Evolutionary conservation across 2,797 vertebrate genomes (phyloP).

Genomic region (Podarcis siculus): DNA sequence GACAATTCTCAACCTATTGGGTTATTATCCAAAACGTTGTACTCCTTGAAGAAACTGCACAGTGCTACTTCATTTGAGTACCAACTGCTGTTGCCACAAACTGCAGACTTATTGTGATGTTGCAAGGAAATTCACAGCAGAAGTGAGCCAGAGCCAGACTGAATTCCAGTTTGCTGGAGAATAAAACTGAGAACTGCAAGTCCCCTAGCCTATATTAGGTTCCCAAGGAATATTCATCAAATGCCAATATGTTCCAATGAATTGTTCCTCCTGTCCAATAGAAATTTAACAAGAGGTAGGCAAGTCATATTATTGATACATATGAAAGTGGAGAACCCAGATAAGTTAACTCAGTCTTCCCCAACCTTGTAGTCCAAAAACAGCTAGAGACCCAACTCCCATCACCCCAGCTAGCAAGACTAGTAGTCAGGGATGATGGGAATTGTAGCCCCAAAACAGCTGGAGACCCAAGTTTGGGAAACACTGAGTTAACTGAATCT

Average conservation of each 20-base stretch:
- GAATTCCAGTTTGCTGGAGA: neutral
- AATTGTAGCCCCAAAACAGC: no score
- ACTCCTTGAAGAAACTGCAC: neutral
- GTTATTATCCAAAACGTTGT: neutral
- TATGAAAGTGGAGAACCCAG: neutral
- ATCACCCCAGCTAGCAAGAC: no score
- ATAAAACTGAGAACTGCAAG: neutral
- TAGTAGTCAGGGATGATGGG: no score
- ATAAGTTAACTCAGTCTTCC: neutral
- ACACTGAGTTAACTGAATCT: neutral
- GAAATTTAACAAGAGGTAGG: neutral
- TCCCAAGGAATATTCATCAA: neutral
- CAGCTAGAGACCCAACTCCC: no score
- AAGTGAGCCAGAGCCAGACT: neutral
- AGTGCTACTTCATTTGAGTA: neutral
- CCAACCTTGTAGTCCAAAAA: no score
- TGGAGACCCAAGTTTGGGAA: no score
- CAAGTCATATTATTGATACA: neutral
- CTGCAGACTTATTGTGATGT: neutral
- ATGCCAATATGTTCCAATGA: neutral
- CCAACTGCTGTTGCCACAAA: neutral
- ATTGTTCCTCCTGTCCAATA: neutral
- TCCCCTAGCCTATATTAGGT: neutral
- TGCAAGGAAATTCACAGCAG: neutral
- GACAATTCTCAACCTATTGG: neutral